phyloP scores from a whole-genome alignment of 2,797 vertebrate species.

The Trematomus bernacchii region DNA sequence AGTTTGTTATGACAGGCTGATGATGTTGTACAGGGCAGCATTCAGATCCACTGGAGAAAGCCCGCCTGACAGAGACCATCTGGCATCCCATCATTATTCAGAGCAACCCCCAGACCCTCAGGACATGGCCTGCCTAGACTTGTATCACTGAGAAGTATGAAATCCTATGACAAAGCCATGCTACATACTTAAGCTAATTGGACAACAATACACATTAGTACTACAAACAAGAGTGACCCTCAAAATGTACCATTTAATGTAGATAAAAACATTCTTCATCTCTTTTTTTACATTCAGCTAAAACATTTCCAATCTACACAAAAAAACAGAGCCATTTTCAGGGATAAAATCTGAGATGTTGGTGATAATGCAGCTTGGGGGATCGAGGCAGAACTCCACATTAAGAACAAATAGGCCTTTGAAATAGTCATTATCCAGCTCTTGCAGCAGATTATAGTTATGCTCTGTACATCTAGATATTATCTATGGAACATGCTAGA shows the following conservation, averaged over 20 bases:
- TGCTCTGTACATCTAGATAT: not conserved
- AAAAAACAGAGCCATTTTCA: not conserved
- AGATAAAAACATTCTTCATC: not conserved
- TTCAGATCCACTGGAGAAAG: slow-evolving; percentile 63
- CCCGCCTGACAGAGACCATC: slow-evolving; percentile 73
- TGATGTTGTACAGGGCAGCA: slow-evolving; percentile 69
- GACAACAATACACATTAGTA: slow-evolving; percentile 16
- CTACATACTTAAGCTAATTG: slow-evolving; percentile 25
- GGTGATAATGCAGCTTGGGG: not conserved
- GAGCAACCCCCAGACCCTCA: slow-evolving; percentile 60
- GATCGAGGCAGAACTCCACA: not conserved
- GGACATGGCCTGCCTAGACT: slow-evolving; percentile 61
- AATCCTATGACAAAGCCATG: slow-evolving; percentile 40
- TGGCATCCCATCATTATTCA: slow-evolving; percentile 77
- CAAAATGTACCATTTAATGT: not conserved
- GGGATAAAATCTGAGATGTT: not conserved
- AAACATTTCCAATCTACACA: not conserved
- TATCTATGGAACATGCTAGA: not conserved
- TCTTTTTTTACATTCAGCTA: slow-evolving; percentile 7
- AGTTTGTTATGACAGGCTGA: slow-evolving; percentile 68
- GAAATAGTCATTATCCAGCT: slow-evolving; percentile 6
- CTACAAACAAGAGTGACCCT: not conserved
- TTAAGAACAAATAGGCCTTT: not conserved
- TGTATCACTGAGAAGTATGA: slow-evolving; percentile 40
- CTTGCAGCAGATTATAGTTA: slow-evolving; percentile 10